Conservation (phyloP, 2,797 vertebrate species). For the Melanotaenia boesemani region DNA sequence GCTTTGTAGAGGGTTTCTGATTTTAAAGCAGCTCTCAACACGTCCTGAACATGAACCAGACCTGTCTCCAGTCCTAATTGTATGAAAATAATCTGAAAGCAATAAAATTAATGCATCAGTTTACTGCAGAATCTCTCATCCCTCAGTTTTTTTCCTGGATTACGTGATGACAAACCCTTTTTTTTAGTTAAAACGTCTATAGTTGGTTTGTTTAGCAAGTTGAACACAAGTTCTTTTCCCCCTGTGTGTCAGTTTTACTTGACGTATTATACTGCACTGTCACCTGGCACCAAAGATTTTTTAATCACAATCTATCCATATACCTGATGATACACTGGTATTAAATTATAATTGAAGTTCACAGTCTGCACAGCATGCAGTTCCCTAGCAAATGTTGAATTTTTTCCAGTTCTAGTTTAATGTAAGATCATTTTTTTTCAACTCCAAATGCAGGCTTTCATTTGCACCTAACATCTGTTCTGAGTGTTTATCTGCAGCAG, state of each 20-base stretch:
- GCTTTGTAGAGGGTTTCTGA: neutral
- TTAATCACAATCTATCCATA: conserved; percentile 31
- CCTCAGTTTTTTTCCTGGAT: neutral
- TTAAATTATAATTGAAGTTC: conserved; percentile 24
- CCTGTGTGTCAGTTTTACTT: conserved; percentile 15
- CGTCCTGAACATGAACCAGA: neutral
- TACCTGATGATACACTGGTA: conserved; percentile 22
- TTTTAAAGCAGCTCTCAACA: neutral
- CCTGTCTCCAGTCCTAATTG: neutral
- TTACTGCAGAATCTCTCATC: conserved; percentile 1
- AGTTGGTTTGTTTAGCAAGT: neutral
- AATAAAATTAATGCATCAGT: conserved; percentile 9
- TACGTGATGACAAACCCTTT: conserved; percentile 1
- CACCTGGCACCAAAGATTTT: conserved; percentile 23
- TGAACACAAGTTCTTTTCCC: neutral
- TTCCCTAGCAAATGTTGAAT: conserved; percentile 19
- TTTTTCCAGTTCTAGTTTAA: conserved; percentile 32
- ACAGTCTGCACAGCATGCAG: neutral
- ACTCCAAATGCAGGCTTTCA: conserved; percentile 21
- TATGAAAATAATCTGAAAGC: conserved; percentile 6
- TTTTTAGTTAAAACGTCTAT: conserved; percentile 7
- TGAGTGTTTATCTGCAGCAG: conserved; percentile 14
- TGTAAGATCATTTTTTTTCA: conserved; percentile 16
- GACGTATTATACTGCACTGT: conserved; percentile 18
- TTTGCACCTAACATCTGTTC: conserved; percentile 19